phyloP scores from a whole-genome alignment of 2,797 vertebrate genomes.

The Pitangus sulphuratus region DNA sequence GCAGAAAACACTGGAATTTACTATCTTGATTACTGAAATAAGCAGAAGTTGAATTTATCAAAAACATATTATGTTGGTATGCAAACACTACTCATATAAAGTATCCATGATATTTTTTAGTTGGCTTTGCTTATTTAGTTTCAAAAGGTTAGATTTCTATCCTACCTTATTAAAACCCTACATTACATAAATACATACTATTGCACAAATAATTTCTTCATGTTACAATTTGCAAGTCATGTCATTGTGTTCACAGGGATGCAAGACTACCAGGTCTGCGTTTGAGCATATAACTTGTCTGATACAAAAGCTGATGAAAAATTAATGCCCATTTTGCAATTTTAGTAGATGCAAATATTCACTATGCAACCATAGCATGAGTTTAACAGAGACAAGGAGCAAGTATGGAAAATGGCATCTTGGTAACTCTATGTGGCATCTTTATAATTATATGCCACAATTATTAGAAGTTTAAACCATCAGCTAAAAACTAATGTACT shows the following conservation, averaged over 20 bases:
- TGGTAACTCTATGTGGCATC: background rate
- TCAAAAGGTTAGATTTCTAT: background rate
- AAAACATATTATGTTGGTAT: background rate
- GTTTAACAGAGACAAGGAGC: background rate
- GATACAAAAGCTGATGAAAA: background rate
- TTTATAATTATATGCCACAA: background rate
- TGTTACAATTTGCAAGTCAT: background rate
- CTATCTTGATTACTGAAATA: background rate
- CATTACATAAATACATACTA: background rate
- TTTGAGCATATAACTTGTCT: background rate
- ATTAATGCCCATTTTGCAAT: background rate
- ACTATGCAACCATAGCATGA: background rate
- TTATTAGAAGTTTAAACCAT: background rate
- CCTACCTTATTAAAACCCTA: background rate
- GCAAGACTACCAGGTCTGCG: background rate
- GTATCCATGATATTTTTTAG: background rate
- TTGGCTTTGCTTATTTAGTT: background rate
- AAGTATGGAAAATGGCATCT: background rate
- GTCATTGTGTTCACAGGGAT: background rate
- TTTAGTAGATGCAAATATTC: background rate
- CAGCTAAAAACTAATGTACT: background rate
- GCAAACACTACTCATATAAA: background rate
- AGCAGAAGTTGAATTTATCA: background rate
- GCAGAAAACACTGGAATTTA: background rate
- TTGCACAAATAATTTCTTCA: background rate